Evolutionary conservation across 2,888 invertebrate genomes (phyloP).

Genomic region (Heliconius charithonia): DNA sequence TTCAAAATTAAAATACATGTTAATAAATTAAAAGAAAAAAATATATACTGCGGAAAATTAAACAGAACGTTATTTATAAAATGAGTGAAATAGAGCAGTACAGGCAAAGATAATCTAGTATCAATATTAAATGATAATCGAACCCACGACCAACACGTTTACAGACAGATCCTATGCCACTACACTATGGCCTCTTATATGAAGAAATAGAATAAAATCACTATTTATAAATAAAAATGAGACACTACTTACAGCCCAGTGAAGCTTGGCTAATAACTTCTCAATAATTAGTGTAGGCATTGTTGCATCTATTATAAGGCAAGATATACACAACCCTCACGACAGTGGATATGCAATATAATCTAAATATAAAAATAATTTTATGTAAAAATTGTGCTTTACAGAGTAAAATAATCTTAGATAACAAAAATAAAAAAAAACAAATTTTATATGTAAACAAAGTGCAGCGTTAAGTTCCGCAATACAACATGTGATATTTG

Average conservation of each 20-base stretch:
- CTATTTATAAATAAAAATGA: background rate
- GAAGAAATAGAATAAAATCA: background rate
- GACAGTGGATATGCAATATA: slow-evolving; percentile 15
- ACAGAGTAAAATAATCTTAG: background rate
- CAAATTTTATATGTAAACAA: background rate
- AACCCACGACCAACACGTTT: too few species aligned
- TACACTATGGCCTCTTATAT: background rate
- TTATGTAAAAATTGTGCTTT: background rate
- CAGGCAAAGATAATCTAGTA: too few species aligned
- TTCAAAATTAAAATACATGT: too few species aligned
- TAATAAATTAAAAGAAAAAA: too few species aligned
- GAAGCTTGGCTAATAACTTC: slow-evolving; percentile 61
- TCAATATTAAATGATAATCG: too few species aligned
- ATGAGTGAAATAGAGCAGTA: too few species aligned
- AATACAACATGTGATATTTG: background rate
- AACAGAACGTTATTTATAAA: too few species aligned
- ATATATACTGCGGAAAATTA: too few species aligned
- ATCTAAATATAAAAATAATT: slow-evolving; percentile 27
- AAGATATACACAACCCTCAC: slow-evolving; percentile 1
- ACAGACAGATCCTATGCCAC: too few species aligned
- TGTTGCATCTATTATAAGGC: background rate
- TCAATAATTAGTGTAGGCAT: slow-evolving; percentile 70
- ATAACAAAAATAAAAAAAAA: background rate
- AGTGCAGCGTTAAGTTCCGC: slow-evolving; percentile 3
- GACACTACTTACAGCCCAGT: slow-evolving; percentile 61